A percentile compares a stretch with the other conserved stretches of the same genome.
Evolutionary conservation across 2,797 vertebrate species (phyloP).

Genomic region (Enteromius afrohamiltoni): DNA sequence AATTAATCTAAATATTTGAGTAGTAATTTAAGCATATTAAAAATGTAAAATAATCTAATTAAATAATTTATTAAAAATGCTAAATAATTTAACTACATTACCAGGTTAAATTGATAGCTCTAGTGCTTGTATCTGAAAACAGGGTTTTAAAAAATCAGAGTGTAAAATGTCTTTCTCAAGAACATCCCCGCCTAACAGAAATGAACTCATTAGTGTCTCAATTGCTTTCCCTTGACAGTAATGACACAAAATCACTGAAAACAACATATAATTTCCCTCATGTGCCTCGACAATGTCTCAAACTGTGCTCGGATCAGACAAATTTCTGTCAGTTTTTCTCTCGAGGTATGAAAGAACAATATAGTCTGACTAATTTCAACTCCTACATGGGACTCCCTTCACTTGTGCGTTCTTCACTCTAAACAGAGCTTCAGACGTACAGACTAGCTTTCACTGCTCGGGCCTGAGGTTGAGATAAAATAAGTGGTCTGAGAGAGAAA

Average conservation of each 20-base stretch:
- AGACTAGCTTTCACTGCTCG: constrained; percentile 18
- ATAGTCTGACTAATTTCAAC: background rate
- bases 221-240: background rate
- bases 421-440: constrained; percentile 13
- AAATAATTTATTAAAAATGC: background rate
- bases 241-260: background rate
- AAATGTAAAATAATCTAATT: background rate
- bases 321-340: background rate
- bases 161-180: background rate
- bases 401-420: constrained; percentile 26
- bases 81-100: background rate
- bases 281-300: background rate
- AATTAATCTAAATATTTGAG: background rate
- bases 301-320: background rate
- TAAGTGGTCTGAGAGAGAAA: constrained; percentile 36
- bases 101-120: background rate
- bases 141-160: background rate
- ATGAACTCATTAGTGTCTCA: background rate
- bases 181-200: background rate
- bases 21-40: background rate
- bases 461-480: constrained; percentile 33
- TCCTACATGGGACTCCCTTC: background rate
- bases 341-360: background rate
- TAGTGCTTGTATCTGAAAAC: background rate
- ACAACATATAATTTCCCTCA: background rate